Evolutionary conservation across 2,113 vertebrate species (phyloP).

Genomic region (Chaenogobius annularis): DNA sequence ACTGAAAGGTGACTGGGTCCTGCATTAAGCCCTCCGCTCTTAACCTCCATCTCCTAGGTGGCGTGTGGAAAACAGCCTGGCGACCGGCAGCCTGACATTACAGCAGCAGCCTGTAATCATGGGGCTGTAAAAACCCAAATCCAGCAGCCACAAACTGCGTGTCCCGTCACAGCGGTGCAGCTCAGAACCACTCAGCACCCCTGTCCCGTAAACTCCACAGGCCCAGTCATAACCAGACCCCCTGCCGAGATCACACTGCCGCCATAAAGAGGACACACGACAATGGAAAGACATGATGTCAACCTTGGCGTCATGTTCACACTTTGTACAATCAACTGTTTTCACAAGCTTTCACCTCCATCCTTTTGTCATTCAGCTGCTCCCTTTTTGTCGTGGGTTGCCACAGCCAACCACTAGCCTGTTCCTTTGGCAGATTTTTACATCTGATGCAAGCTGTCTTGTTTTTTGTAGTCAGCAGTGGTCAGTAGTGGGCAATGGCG

Average conservation of each 20-base stretch:
- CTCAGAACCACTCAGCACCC: slow-evolving; percentile 63
- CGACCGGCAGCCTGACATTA: slow-evolving; percentile 77
- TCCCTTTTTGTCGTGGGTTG: too few species aligned
- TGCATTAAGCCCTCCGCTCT: slow-evolving; percentile 55
- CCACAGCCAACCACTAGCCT: too few species aligned
- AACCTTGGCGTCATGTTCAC: not conserved
- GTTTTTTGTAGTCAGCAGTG: too few species aligned
- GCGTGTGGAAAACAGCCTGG: slow-evolving; percentile 73
- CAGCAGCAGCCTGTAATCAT: slow-evolving; percentile 78
- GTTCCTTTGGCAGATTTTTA: too few species aligned
- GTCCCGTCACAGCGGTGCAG: slow-evolving; percentile 71
- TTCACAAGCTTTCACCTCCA: not conserved
- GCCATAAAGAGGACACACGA: slow-evolving; percentile 56
- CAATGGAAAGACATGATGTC: slow-evolving; percentile 4
- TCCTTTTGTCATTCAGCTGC: too few species aligned
- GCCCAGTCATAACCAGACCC: slow-evolving; percentile 64
- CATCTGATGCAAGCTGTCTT: too few species aligned
- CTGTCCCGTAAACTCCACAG: slow-evolving; percentile 64
- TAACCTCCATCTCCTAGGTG: slow-evolving; percentile 66
- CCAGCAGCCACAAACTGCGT: slow-evolving; percentile 76
- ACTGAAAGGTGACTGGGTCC: slow-evolving; percentile 66
- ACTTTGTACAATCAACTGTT: not conserved
- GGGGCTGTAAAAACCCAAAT: slow-evolving; percentile 78
- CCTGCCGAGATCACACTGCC: slow-evolving; percentile 58
- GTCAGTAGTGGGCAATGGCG: too few species aligned